phyloP scores from a whole-genome alignment of 2,888 invertebrate species.

The Penaeus monodon region DNA sequence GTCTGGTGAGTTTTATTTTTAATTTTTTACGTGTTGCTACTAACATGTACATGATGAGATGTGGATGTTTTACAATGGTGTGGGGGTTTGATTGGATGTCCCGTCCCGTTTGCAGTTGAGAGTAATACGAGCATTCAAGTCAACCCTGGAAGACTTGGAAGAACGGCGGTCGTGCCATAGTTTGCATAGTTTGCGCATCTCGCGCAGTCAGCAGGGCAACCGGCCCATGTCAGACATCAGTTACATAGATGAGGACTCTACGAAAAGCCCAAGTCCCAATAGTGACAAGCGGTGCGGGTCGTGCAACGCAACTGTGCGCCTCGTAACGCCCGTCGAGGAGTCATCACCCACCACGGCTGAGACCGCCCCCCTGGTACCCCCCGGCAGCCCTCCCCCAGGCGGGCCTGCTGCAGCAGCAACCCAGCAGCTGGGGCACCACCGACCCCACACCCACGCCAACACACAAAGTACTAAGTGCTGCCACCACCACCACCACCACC shows the following conservation, averaged over 20 bases:
- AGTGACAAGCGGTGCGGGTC: slow-evolving; percentile 58
- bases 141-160: slow-evolving; percentile 98
- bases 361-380: slow-evolving; percentile 60
- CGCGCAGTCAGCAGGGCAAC: slow-evolving; percentile 81
- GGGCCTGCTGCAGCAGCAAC: slow-evolving; percentile 66
- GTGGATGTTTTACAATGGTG: slow-evolving; percentile 58
- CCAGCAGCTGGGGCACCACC: slow-evolving; percentile 61
- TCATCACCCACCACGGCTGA: slow-evolving; percentile 60
- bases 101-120: slow-evolving; percentile 92
- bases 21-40: slow-evolving; percentile 59
- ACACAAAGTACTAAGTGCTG: slow-evolving; percentile 64
- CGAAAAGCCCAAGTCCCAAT: slow-evolving; percentile 65
- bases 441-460: slow-evolving; percentile 64
- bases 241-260: slow-evolving; percentile 81
- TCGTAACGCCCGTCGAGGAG: slow-evolving; percentile 56
- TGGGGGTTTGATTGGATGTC: slow-evolving; percentile 64
- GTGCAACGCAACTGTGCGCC: slow-evolving; percentile 54
- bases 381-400: slow-evolving; percentile 67
- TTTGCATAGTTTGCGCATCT: slow-evolving; percentile 87
- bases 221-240: slow-evolving; percentile 86
- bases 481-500: slow-evolving; percentile 63
- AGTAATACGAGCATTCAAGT: slow-evolving; percentile 99
- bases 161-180: slow-evolving; percentile 98
- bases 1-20: slow-evolving; percentile 62
- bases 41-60: slow-evolving; percentile 61